A percentile compares a stretch with the other conserved stretches of the same genome.
These are phyloP conservation scores for Dynastes maya DNA, from an alignment of 2,888 invertebrate genomes.

Conservation along the genomic window DNA sequence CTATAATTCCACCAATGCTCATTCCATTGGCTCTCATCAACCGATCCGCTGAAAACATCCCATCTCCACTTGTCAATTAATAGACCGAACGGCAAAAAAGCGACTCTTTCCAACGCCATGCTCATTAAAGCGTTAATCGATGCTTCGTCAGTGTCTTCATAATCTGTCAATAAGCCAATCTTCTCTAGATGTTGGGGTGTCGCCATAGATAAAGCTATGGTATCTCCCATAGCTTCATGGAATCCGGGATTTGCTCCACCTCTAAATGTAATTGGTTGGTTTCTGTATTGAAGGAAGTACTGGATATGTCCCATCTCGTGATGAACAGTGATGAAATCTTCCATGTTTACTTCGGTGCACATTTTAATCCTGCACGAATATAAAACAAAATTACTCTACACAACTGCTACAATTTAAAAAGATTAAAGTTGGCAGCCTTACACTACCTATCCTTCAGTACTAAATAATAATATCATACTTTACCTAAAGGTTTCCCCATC, in stretches of 20 bases:
- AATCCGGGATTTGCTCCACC: constrained; percentile 75
- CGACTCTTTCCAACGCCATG: constrained; percentile 71
- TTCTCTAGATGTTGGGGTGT: constrained; percentile 72
- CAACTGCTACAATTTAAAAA: too few species aligned
- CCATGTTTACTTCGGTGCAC: constrained; percentile 74
- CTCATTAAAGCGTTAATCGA: constrained; percentile 71
- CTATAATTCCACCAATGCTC: constrained; percentile 68
- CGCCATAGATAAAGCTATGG: constrained; percentile 75
- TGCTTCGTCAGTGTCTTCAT: constrained; percentile 66
- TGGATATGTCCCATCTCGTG: constrained; percentile 83
- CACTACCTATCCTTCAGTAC: too few species aligned
- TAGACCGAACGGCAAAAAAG: constrained; percentile 74
- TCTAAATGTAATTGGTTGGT: constrained; percentile 72
- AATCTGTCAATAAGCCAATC: constrained; percentile 68
- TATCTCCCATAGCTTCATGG: constrained; percentile 78
- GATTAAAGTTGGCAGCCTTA: too few species aligned
- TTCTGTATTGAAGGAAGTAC: constrained; percentile 76
- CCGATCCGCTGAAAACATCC: constrained; percentile 72
- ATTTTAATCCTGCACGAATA: constrained; percentile 72
- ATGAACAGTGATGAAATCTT: constrained; percentile 78
- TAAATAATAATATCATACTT: constrained; percentile 50
- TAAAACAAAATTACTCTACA: too few species aligned
- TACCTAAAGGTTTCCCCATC: constrained; percentile 79
- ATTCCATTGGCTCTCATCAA: constrained; percentile 68
- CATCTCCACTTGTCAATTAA: constrained; percentile 75